Conservation (phyloP, 2,888 invertebrate species). For the Drosophila mercatorum region DNA sequence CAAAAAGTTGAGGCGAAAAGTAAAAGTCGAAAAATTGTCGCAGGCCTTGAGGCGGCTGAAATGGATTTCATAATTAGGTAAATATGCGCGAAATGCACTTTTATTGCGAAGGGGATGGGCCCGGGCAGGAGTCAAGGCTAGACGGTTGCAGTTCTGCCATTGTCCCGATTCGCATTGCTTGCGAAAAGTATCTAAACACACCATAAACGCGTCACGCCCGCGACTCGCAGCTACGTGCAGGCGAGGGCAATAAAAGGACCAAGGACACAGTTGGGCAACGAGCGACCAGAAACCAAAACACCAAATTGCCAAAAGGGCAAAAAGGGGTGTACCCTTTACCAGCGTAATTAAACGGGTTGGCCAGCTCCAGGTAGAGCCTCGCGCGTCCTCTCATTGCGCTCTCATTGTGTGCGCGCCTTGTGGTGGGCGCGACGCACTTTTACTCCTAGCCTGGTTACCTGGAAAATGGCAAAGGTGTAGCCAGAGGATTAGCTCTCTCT, state of each 20-base stretch:
- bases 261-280: conserved; percentile 51
- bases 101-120: conserved; percentile 56
- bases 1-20: conserved; percentile 46
- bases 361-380: not conserved
- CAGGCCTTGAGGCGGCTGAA: conserved; percentile 49
- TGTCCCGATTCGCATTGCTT: conserved; percentile 73
- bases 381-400: conserved; percentile 26
- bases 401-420: conserved; percentile 64
- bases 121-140: conserved; percentile 62
- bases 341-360: conserved; percentile 77
- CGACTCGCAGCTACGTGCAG: conserved; percentile 34
- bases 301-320: conserved; percentile 45
- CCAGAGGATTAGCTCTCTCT: conserved; percentile 49
- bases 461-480: conserved; percentile 60
- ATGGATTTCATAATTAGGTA: conserved; percentile 57
- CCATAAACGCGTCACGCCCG: conserved; percentile 79
- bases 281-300: conserved; percentile 70
- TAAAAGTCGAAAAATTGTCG: conserved; percentile 56
- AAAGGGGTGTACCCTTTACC: conserved; percentile 83
- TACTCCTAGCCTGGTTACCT: conserved; percentile 67
- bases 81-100: conserved; percentile 48
- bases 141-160: conserved; percentile 69
- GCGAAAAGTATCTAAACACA: conserved; percentile 80
- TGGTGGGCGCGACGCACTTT: conserved; percentile 79
- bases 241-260: conserved; percentile 29